phyloP scores from a whole-genome alignment of 1,140 invertebrate genomes.

The Bombyx mori region ASM3026992v2 NC_085111.1:8789001-8789500 shows the following conservation, averaged over 20 bases:
- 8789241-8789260: too few relatives aligned
- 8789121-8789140: conserved; percentile 6
- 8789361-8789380: conserved; percentile 7
- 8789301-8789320: conserved; percentile 13
- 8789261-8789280: not conserved
- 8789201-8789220: conserved; percentile 4
- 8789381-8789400: conserved; percentile 7
- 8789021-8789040: too few relatives aligned
- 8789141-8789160: conserved; percentile 4
- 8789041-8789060: too few relatives aligned
- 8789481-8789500: too few relatives aligned
- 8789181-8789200: conserved; percentile 14
- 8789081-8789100: not conserved
- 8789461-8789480: conserved; percentile 5
- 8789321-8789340: conserved; percentile 11
- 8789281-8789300: conserved; percentile 7
- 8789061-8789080: not conserved
- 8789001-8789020: too few relatives aligned
- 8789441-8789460: not conserved
- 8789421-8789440: not conserved
- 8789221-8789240: not conserved
- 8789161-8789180: conserved; percentile 20
- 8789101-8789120: conserved; percentile 3
- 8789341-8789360: conserved; percentile 13
- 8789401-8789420: conserved; percentile 8